A percentile compares a stretch with the other conserved stretches of the same genome.
Conservation (phyloP, 2,888 invertebrate genomes). For the Euplexia lucipara region DNA sequence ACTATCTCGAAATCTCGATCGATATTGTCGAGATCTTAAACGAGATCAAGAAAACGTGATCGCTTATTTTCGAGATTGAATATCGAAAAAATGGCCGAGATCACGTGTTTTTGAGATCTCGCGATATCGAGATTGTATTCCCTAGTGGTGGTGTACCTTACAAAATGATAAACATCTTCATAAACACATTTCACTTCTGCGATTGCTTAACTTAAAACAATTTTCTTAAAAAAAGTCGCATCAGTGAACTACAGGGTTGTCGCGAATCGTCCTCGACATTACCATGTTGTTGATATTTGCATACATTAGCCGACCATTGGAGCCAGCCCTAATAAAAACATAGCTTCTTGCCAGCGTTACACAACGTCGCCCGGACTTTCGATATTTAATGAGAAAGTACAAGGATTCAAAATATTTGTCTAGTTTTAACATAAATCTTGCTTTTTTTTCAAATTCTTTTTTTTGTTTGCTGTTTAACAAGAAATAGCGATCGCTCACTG, state of each 20-base stretch:
- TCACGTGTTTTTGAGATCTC: too few species aligned
- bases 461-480: too few species aligned
- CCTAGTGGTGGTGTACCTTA: too few species aligned
- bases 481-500: too few species aligned
- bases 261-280: constrained; percentile 63
- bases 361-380: constrained; percentile 40
- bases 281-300: constrained; percentile 77
- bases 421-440: background rate
- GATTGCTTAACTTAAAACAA: background rate
- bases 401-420: constrained; percentile 26
- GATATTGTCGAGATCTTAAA: too few species aligned
- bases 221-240: constrained; percentile 46
- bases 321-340: constrained; percentile 73
- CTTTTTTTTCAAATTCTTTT: too few species aligned
- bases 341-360: constrained; percentile 72
- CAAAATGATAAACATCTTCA: too few species aligned
- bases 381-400: constrained; percentile 39
- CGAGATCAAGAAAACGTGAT: too few species aligned
- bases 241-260: constrained; percentile 45
- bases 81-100: too few species aligned
- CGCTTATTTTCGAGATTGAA: too few species aligned
- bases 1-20: too few species aligned
- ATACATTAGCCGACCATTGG: constrained; percentile 72
- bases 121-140: too few species aligned
- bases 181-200: background rate